Conservation (phyloP, 2,888 invertebrate species). For the Dichetophora obliterata region DNA sequence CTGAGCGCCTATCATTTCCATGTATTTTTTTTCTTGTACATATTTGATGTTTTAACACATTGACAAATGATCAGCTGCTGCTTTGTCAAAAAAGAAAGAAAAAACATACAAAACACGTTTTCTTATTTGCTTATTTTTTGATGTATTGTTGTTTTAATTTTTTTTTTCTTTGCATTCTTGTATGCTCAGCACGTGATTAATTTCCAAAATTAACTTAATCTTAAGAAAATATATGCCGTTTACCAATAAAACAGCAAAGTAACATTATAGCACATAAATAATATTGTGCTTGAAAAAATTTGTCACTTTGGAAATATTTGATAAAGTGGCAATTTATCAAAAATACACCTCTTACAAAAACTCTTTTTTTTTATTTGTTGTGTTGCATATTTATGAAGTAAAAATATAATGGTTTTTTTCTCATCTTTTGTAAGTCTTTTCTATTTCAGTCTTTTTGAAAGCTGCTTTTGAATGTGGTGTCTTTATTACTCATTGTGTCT, state of each 20-base stretch:
- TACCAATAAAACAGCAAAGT: no score
- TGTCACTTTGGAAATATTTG: conserved; percentile 33
- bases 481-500: not conserved
- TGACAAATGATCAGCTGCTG: conserved; percentile 28
- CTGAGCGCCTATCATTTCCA: not conserved
- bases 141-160: no score
- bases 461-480: not conserved
- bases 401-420: not conserved
- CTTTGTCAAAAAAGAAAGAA: not conserved
- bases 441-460: not conserved
- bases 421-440: not conserved
- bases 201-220: not conserved
- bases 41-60: not conserved
- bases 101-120: not conserved
- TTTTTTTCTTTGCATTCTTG: not conserved
- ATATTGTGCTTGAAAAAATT: not conserved
- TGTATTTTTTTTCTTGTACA: not conserved
- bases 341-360: conserved; percentile 12
- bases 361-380: not conserved
- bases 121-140: no score
- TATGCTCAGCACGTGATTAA: not conserved
- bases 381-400: no score
- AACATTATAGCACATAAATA: no score
- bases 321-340: conserved; percentile 36
- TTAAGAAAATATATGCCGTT: no score